These are phyloP conservation scores for Tragulus kanchil DNA, from an alignment of 2,113 vertebrate genomes.

Conservation along the genomic window DNA sequence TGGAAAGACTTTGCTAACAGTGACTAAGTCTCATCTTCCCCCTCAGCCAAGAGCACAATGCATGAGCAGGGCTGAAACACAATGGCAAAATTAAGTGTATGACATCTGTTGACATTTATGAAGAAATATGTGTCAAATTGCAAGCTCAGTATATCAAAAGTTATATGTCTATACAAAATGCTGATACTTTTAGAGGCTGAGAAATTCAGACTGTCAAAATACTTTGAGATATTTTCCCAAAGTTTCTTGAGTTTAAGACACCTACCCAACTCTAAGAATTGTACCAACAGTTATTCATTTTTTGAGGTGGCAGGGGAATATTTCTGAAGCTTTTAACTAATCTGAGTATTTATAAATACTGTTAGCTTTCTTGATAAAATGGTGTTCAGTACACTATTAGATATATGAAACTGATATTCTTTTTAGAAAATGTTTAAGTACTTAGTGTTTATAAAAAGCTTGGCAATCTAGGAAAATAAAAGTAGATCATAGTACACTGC, in stretches of 20 bases:
- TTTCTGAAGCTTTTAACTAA: conserved; percentile 57
- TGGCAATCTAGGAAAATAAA: conserved; percentile 17
- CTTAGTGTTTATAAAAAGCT: neutral
- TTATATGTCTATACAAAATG: neutral
- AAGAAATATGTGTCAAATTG: neutral
- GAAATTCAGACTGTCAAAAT: neutral
- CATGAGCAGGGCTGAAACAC: neutral
- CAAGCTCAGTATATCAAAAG: neutral
- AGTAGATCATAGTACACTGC: neutral
- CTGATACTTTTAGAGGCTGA: neutral
- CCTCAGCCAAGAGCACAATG: neutral
- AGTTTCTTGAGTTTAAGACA: neutral
- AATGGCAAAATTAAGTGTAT: conserved; percentile 7
- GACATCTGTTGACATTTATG: neutral
- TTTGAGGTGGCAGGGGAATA: neutral
- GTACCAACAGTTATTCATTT: neutral
- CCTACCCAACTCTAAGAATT: neutral
- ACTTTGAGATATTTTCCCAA: neutral
- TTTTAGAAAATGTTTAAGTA: neutral
- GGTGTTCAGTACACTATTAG: neutral
- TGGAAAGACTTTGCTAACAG: neutral
- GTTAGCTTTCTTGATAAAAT: neutral
- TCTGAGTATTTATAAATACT: neutral
- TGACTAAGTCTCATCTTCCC: neutral
- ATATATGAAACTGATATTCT: neutral